Percentiles rank a stretch among this genome's conserved stretches.
Evolutionary conservation across 2,888 invertebrate species (phyloP).

Genomic region (Cephus pygmeus): DNA sequence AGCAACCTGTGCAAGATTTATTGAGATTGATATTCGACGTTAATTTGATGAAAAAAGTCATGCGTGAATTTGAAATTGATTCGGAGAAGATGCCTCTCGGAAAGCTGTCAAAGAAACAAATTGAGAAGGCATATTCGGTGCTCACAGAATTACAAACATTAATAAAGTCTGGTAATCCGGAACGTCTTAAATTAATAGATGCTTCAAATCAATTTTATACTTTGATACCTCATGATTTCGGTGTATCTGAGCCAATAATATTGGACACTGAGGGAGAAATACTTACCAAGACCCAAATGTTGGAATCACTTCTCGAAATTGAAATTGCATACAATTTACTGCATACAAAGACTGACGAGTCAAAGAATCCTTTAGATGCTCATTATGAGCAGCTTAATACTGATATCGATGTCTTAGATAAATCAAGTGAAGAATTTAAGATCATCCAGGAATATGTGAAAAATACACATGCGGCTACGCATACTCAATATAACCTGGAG

Average conservation of each 20-base stretch:
- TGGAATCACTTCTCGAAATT: constrained; percentile 93
- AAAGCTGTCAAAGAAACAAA: constrained; percentile 91
- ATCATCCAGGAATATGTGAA: constrained; percentile 81
- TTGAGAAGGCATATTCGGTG: constrained; percentile 86
- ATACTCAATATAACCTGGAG: constrained; percentile 78
- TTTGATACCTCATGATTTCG: constrained; percentile 95
- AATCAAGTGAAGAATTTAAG: constrained; percentile 77
- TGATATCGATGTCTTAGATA: constrained; percentile 78
- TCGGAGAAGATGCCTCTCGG: constrained; percentile 98
- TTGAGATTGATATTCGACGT: constrained; percentile 91
- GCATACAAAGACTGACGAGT: constrained; percentile 69
- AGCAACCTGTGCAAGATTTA: constrained; percentile 82
- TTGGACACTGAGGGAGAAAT: constrained; percentile 82
- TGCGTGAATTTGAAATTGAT: constrained; percentile 96
- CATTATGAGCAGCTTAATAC: constrained; percentile 92
- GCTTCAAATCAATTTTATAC: constrained; percentile 95
- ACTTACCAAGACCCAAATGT: constrained; percentile 79
- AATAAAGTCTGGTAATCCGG: constrained; percentile 68
- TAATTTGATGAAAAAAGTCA: constrained; percentile 88
- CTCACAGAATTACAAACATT: constrained; percentile 77
- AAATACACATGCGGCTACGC: constrained; percentile 95
- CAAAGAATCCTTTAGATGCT: constrained; percentile 78
- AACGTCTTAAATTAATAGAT: constrained; percentile 75
- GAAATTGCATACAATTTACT: constrained; percentile 94
- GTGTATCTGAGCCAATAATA: constrained; percentile 83